Percentiles rank a stretch among this genome's conserved stretches.
Conservation (phyloP, 2,113 vertebrate genomes). For the Zeus faber region DNA sequence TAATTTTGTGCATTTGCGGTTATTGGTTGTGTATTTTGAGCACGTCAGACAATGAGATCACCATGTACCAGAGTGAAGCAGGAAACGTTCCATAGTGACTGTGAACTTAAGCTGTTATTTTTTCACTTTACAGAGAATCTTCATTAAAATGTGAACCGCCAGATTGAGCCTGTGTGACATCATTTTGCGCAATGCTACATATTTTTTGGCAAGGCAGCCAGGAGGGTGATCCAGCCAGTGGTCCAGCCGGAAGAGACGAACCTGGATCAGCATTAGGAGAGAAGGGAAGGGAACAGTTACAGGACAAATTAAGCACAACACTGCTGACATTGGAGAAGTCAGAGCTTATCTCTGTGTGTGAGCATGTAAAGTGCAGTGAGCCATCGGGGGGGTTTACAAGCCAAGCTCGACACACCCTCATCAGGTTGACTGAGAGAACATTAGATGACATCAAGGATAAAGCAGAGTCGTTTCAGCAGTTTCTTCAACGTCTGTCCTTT, state of each 20-base stretch:
- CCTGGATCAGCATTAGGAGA: not conserved
- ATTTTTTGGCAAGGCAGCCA: not conserved
- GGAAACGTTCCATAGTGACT: too few species aligned
- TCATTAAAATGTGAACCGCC: too few species aligned
- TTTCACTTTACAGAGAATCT: too few species aligned
- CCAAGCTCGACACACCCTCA: not conserved
- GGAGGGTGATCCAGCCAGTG: not conserved
- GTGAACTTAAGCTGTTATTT: not conserved
- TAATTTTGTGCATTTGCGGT: too few species aligned
- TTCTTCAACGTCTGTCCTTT: too few species aligned
- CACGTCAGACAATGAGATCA: too few species aligned
- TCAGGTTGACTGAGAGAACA: not conserved
- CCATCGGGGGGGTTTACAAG: not conserved
- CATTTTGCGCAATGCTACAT: not conserved
- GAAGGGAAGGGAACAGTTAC: not conserved
- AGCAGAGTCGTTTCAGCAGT: too few species aligned
- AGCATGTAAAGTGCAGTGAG: constrained; percentile 19
- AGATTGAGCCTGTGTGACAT: too few species aligned
- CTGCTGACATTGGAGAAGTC: not conserved
- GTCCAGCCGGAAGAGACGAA: not conserved
- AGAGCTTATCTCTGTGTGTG: constrained; percentile 19
- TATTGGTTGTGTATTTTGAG: too few species aligned
- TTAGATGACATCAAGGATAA: too few species aligned
- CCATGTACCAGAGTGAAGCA: too few species aligned
- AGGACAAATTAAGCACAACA: not conserved